Evolutionary conservation across 2,888 invertebrate genomes (phyloP), one percentile per base, ranked within the genome.

Genomic region (Lucinisca nassula): DNA sequence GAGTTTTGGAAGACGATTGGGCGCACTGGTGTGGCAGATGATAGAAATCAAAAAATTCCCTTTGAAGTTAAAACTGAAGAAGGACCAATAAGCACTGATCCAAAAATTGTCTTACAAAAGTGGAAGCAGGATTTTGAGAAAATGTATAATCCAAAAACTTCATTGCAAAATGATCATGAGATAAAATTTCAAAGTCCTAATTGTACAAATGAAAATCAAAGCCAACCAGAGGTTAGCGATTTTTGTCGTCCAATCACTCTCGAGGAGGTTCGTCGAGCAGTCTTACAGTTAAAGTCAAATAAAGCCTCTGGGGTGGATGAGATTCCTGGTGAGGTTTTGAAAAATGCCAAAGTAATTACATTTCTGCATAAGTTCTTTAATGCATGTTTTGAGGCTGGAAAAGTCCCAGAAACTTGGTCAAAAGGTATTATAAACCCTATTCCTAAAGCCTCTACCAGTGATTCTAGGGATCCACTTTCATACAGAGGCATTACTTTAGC

Each of bases 381-480:
- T 21, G 35, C 61, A 40, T 84, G 79, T 84, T 84, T 79, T 74
- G 40, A 45, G 27, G 35, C 32, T 35, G 79, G 84, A 38, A 79
- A 51, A 45, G 49, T 85, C 17, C 80, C 80, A 21, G 32, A 40
- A 74, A 35, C 74, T 6, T 85, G 80, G 79, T 79, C 24, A 21
- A 67, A 55, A 40, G 80, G 35, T 35, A 73, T 72, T 27, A 81
- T 77, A 80, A 77, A 38, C 61, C 81, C 51, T 27, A 80, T 81
- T 40, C 77, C 73, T 1, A 81, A 80, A 84, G 55, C 37, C 30
- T 74, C 79, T 35, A 83, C 78, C n/a, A 58, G n/a, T 24, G 80
- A 85, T 61, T 73, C 76, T 27, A n/a, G 72, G 4, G 79, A 80
- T 45, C 80, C 76, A 80, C 75, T 40, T n/a, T n/a, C n/a, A n/a